Base-by-base conservation (phyloP, 2,113 vertebrate genomes). In the Osmerus eperlanus region DNA sequence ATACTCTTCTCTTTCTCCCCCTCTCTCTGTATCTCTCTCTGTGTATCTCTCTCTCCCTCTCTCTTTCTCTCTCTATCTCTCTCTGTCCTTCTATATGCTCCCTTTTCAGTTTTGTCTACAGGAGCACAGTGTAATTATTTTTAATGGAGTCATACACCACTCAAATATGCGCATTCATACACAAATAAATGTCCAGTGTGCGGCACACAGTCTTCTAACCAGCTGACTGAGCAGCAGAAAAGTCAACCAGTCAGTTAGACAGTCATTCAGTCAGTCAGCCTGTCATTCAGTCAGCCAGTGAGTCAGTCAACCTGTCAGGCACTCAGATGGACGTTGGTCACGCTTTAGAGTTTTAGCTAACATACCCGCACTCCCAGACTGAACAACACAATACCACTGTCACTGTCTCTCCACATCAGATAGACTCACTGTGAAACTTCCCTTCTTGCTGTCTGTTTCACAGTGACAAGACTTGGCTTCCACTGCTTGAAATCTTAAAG, bases 281-380 rank as follows among this genome's bases (percentile, higher is more conserved):
- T 7, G 41, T 11, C 41, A 75, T 74, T 23, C 77, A 73, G 69
- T 73, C 58, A 75, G 74, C 81, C 72, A 69, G 78, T 85, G 86
- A 90, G 80, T 84, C 21, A 74, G 66, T 47, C 18, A 68, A 74
- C 81, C 70, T 76, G 79, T 59, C 53, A 61, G 62, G 81, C 72
- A 79, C 29, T 53, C 73, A 74, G 41, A 47, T 47, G 41, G 13
- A 55, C 71, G 47, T 12, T 21, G 0, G 32, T 47, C 74, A 62
- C 29, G 1, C 9, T 81, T 71, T 41, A 68, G 62, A 64, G 29
- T n/a, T 64, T 32, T 5, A 16, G 29, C 18, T 65, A 65, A 41
- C 32, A 41, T 41, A 19, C 16, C 28, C 21, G 25, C 25, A 58
- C 15, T n/a, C 14, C 56, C 58, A 61, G 15, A 2, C 66, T 62